Evolutionary conservation across 2,797 vertebrate species (phyloP).

Genomic region (Crocodylus rhombifer): DNA sequence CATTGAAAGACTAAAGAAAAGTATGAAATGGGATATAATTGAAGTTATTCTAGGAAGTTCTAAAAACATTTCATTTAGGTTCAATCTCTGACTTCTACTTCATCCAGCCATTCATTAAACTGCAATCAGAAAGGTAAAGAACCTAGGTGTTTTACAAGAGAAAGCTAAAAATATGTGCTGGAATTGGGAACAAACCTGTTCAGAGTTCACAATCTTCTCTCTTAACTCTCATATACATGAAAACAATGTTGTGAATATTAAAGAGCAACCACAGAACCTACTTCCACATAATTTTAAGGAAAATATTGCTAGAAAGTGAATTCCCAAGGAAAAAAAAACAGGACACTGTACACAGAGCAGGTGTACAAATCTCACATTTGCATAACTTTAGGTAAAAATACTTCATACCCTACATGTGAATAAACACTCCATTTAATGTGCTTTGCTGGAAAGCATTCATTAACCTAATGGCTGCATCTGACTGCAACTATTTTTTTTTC

Average conservation of each 20-base stretch:
- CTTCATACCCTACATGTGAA: background rate
- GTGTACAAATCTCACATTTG: background rate
- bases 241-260: background rate
- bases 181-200: background rate
- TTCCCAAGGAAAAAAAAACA: background rate
- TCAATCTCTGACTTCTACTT: background rate
- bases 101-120: background rate
- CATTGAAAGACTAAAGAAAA: background rate
- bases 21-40: background rate
- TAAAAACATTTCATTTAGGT: background rate
- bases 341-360: background rate
- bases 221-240: background rate
- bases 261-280: background rate
- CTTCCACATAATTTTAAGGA: background rate
- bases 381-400: background rate
- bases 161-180: background rate
- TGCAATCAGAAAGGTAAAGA: background rate
- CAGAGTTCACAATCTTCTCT: background rate
- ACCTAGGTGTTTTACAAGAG: background rate
- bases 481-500: background rate
- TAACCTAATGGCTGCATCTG: background rate
- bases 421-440: background rate
- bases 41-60: background rate
- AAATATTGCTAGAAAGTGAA: background rate
- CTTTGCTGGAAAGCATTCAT: background rate